Conservation (phyloP, 2,113 vertebrate species). For the Sardina pilchardus region DNA sequence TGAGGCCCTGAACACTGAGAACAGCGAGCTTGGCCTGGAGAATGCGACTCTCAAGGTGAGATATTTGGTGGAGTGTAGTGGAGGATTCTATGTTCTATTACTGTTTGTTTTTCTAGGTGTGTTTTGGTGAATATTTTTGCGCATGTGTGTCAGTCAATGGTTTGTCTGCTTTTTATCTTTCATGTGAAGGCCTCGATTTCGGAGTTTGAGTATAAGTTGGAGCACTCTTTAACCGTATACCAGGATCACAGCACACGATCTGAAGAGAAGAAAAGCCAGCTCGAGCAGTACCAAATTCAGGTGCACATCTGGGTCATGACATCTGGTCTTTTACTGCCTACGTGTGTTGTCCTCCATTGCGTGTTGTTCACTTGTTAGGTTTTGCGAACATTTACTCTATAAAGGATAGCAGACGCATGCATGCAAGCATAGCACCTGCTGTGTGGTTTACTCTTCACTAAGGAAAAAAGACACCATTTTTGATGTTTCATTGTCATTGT, state of each 20-base stretch:
- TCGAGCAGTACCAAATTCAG: slow-evolving; percentile 72
- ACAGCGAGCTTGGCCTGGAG: slow-evolving; percentile 67
- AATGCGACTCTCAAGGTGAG: slow-evolving; percentile 80
- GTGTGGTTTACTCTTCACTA: neutral
- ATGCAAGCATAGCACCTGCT: neutral
- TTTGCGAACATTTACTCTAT: neutral
- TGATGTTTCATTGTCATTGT: neutral
- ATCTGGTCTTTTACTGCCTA: neutral
- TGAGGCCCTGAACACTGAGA: slow-evolving; percentile 71
- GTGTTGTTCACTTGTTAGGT: neutral
- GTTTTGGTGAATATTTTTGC: neutral
- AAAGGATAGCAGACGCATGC: neutral
- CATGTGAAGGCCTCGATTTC: slow-evolving; percentile 67
- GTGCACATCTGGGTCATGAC: slow-evolving; percentile 54
- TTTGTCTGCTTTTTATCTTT: slow-evolving; percentile 14
- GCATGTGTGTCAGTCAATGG: neutral
- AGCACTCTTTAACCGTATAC: slow-evolving; percentile 69
- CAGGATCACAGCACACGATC: slow-evolving; percentile 67
- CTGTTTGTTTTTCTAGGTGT: neutral
- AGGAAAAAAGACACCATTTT: neutral
- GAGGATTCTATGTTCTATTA: no score
- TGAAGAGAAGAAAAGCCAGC: slow-evolving; percentile 68
- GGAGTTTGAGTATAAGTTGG: slow-evolving; percentile 66
- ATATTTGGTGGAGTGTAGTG: neutral
- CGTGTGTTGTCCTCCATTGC: neutral